Percentiles rank a stretch among this genome's conserved stretches.
Evolutionary conservation across 2,888 invertebrate genomes (phyloP).

Genomic region (Tridacna gigas): DNA sequence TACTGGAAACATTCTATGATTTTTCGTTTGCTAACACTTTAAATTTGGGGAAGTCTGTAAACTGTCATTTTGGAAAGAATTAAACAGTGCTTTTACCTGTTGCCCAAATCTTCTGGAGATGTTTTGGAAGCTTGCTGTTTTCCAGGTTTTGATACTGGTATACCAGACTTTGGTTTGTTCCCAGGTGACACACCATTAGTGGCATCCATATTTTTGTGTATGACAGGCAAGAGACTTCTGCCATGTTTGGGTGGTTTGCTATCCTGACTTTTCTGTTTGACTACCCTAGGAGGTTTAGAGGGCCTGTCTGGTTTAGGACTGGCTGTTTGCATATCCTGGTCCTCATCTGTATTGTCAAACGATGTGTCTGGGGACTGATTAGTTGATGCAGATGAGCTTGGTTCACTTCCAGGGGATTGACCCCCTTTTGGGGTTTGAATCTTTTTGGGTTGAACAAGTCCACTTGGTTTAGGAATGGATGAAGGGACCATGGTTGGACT

Average conservation of each 20-base stretch:
- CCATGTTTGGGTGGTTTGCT: slow-evolving; percentile 56
- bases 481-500: slow-evolving; percentile 45
- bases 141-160: slow-evolving; percentile 58
- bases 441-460: slow-evolving; percentile 55
- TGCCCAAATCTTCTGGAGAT: slow-evolving; percentile 39
- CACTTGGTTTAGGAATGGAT: slow-evolving; percentile 39
- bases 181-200: slow-evolving; percentile 46
- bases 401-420: slow-evolving; percentile 26
- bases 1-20: too few relatives aligned
- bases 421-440: slow-evolving; percentile 31
- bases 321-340: slow-evolving; percentile 4
- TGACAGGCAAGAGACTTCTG: slow-evolving; percentile 58
- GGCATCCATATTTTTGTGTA: slow-evolving; percentile 61
- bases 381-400: slow-evolving; percentile 10
- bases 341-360: slow-evolving; percentile 29
- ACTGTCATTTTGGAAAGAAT: too few relatives aligned
- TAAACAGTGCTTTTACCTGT: slow-evolving; percentile 26
- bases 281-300: slow-evolving; percentile 59
- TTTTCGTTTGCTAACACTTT: too few relatives aligned
- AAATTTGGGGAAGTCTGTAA: too few relatives aligned
- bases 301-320: slow-evolving; percentile 60
- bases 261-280: slow-evolving; percentile 60
- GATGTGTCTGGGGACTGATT: slow-evolving; percentile 35
- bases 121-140: slow-evolving; percentile 63
- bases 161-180: slow-evolving; percentile 49